A percentile compares a stretch with the other conserved stretches of the same genome.
Conservation (phyloP, 2,797 vertebrate genomes). For the Hafferia zeledoni region DNA sequence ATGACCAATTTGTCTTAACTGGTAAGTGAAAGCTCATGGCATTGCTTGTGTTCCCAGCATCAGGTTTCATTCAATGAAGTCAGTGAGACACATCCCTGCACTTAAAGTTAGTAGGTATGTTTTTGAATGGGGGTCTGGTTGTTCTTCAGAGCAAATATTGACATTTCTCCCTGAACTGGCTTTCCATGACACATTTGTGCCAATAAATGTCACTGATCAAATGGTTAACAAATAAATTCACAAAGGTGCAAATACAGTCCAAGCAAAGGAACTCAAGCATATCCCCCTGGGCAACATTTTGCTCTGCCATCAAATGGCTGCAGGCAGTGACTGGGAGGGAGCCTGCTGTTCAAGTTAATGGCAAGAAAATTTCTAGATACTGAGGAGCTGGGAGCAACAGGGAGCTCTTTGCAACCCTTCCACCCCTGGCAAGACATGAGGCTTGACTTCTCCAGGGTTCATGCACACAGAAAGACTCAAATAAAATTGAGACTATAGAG, state of each 20-base stretch:
- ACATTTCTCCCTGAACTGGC: not conserved
- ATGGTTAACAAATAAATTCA: conserved; percentile 1
- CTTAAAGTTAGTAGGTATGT: not conserved
- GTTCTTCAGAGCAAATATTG: conserved; percentile 53
- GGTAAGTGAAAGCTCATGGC: not conserved
- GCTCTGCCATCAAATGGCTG: not conserved
- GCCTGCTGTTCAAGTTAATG: not conserved
- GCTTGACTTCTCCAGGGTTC: not conserved
- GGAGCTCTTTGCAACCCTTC: not conserved
- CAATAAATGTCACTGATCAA: conserved; percentile 32
- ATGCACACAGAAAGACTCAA: not conserved
- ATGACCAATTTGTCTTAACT: conserved; percentile 27
- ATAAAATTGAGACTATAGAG: not conserved
- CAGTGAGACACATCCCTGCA: conserved; percentile 9
- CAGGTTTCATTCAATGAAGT: conserved; percentile 43
- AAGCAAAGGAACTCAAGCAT: not conserved
- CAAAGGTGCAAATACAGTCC: not conserved
- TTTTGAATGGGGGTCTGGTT: conserved; percentile 6
- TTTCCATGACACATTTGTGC: not conserved
- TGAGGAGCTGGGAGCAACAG: not conserved
- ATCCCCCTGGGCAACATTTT: not conserved
- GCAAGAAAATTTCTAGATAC: not conserved
- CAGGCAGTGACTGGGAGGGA: not conserved
- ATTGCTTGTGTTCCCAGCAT: conserved; percentile 30
- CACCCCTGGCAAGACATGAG: not conserved